phyloP scores from a whole-genome alignment of 2,888 invertebrate genomes.

The Neoitamus cyanurus region DNA sequence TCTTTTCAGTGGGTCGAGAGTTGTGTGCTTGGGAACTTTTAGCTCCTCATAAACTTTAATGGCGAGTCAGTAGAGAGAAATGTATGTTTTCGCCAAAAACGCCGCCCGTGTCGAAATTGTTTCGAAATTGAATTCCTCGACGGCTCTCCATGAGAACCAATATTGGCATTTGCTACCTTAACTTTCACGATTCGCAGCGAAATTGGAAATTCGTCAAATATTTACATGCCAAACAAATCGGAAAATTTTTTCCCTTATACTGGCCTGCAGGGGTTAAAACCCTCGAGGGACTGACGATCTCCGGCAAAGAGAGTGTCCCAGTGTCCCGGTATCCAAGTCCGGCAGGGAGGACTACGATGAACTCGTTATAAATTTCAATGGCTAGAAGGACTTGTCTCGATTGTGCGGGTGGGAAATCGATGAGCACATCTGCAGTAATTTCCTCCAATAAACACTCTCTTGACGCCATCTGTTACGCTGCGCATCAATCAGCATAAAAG shows the following conservation, averaged over 20 bases:
- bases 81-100: not conserved
- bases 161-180: not conserved
- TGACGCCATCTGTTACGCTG: slow-evolving; percentile 32
- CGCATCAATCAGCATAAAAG: slow-evolving; percentile 23
- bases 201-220: not conserved
- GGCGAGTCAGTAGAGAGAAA: not conserved
- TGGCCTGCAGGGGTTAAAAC: not conserved
- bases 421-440: slow-evolving; percentile 18
- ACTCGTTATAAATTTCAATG: not conserved
- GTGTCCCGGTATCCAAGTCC: not conserved
- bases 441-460: slow-evolving; percentile 14
- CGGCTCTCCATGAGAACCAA: not conserved
- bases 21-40: not conserved
- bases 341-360: not conserved
- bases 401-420: not conserved
- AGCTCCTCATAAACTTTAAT: not conserved
- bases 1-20: not conserved
- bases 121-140: not conserved
- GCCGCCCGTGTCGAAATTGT: not conserved
- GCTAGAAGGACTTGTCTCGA: not conserved
- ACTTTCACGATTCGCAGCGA: not conserved
- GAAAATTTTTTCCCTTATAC: not conserved
- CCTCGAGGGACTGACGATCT: not conserved
- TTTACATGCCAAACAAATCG: not conserved
- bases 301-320: not conserved